Base-by-base conservation (phyloP, 2,113 vertebrate species). In the Solea senegalensis region DNA sequence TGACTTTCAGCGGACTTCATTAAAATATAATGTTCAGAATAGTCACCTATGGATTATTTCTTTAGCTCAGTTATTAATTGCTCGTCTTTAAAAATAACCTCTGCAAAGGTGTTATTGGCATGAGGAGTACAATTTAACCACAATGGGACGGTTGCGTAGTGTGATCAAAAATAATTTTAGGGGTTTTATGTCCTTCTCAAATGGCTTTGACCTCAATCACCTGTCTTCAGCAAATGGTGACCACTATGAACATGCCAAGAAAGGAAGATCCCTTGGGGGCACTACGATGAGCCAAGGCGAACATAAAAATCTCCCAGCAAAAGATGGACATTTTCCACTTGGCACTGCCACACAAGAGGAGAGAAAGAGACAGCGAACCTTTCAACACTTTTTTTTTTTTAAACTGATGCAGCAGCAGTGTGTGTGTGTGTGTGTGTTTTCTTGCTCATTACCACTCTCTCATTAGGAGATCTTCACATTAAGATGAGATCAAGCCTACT, bases 161-260 rank as follows among this genome's bases (percentile, higher is more conserved):
- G 84, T 71, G 86, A 90, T 89, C 86, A 86, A 88, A 89, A 88
- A 89, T 76, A 82, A 87, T 89, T 88, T 51, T 50, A 74, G 74
- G 74, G 82, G 65, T 88, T 88, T 89, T 85, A 89, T 90, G 87
- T 89, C 90, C 88, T 90, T 88, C 82, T 87, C 68, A 87, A 90
- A 91, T 90, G 86, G 90, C 87, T 91, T 88, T 92, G 90, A 92
- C 91, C 90, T 91, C 83, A 69, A 76, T 76, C 80, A 83, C 75
- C 83, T 66, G 69, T 89, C 76, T 82, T 74, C 80, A 59, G 88
- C 84, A 90, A 91, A 90, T 81, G 88, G 88, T 91, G 84, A 89
- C 86, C 88, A 85, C 84, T 74, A 75, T 76, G 81, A 82, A 83
- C 85, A 84, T 85, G 88, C 89, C 90, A 92, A 89, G 90, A 82